Conservation (phyloP, 2,888 invertebrate species). For the Drosophila koepferae region DNA sequence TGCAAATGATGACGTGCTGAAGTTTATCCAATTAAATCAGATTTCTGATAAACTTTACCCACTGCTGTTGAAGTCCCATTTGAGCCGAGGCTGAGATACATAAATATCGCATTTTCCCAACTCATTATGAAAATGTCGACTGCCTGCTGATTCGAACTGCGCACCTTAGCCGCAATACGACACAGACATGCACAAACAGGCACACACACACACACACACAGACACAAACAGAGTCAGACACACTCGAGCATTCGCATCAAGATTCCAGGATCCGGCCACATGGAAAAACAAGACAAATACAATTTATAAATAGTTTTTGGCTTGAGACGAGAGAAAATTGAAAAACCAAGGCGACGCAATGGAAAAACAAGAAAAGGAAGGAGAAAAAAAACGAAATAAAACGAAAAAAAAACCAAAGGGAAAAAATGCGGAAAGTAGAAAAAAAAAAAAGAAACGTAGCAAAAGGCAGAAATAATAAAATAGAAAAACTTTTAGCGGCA, state of each 20-base stretch:
- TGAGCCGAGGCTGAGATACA: slow-evolving; percentile 1
- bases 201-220: slow-evolving; percentile 12
- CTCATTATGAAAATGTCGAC: slow-evolving; percentile 50
- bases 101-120: slow-evolving; percentile 29
- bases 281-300: slow-evolving; percentile 71
- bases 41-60: slow-evolving; percentile 27
- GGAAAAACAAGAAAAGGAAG: slow-evolving; percentile 1
- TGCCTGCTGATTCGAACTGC: slow-evolving; percentile 21
- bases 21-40: slow-evolving; percentile 29
- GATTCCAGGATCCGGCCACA: slow-evolving; percentile 46
- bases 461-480: slow-evolving; percentile 75
- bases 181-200: slow-evolving; percentile 1
- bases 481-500: slow-evolving; percentile 80
- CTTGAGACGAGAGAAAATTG: slow-evolving; percentile 68
- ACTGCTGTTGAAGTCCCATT: slow-evolving; percentile 9
- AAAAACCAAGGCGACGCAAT: slow-evolving; percentile 59
- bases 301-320: slow-evolving; percentile 79
- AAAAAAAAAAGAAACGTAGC: slow-evolving; percentile 39
- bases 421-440: slow-evolving; percentile 3
- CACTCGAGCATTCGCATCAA: slow-evolving; percentile 22
- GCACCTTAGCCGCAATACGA: slow-evolving; percentile 29
- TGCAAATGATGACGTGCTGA: background rate
- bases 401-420: background rate
- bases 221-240: background rate
- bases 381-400: background rate